Evolutionary conservation across 1,140 invertebrate genomes (phyloP).

Genomic region (Bactericera cockerelli): DNA sequence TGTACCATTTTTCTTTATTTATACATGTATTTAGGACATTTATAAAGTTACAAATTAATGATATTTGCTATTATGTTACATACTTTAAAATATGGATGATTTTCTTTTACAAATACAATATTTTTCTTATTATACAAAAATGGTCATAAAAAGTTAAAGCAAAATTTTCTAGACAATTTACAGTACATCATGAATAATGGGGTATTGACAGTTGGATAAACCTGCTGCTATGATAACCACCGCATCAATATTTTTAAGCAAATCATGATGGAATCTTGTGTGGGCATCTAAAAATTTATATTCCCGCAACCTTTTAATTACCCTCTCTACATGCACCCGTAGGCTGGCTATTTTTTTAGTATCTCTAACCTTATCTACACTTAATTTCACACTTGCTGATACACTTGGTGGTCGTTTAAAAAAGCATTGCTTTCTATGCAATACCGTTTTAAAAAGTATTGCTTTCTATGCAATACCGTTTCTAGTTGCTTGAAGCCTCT

Average conservation of each 20-base stretch:
- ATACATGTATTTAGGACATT: too few relatives aligned
- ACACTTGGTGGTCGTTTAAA: constrained; percentile 25
- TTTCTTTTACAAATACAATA: too few relatives aligned
- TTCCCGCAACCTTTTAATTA: constrained; percentile 26
- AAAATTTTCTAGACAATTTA: background rate
- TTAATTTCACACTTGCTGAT: constrained; percentile 25
- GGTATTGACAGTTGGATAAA: constrained; percentile 26
- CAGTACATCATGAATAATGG: constrained; percentile 16
- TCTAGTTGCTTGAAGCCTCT: constrained; percentile 26
- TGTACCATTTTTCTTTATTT: too few relatives aligned
- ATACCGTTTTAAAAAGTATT: constrained; percentile 22
- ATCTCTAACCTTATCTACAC: constrained; percentile 25
- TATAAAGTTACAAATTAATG: too few relatives aligned
- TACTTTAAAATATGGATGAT: too few relatives aligned
- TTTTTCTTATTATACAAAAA: too few relatives aligned
- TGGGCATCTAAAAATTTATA: constrained; percentile 29
- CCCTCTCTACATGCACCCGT: constrained; percentile 29
- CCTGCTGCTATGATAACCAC: constrained; percentile 23
- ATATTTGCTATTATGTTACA: too few relatives aligned
- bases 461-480: constrained; percentile 20
- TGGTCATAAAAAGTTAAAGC: too few relatives aligned
- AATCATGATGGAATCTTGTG: constrained; percentile 24
- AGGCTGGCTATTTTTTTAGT: constrained; percentile 30
- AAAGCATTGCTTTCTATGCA: constrained; percentile 21
- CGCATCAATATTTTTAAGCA: constrained; percentile 24